phyloP scores from a whole-genome alignment of 2,113 vertebrate genomes.

The Callaeas wilsoni region DNA sequence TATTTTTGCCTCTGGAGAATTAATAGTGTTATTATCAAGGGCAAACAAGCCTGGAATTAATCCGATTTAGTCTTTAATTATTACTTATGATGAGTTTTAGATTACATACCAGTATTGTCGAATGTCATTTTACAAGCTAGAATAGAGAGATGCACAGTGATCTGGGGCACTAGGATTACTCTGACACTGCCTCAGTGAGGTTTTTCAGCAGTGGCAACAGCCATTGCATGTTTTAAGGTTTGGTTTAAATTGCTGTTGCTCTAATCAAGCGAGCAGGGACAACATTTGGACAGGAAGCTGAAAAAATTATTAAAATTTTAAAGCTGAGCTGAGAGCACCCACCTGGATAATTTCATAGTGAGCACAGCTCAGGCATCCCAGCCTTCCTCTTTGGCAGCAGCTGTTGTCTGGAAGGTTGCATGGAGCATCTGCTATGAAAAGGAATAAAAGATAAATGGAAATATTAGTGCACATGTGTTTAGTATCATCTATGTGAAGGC shows the following conservation, averaged over 20 bases:
- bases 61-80: conserved; percentile 47
- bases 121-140: neutral
- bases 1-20: neutral
- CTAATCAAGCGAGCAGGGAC: neutral
- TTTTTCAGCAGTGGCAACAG: neutral
- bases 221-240: neutral
- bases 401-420: neutral
- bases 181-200: neutral
- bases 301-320: neutral
- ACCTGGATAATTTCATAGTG: neutral
- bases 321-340: neutral
- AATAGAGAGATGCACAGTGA: neutral
- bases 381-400: neutral
- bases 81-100: neutral
- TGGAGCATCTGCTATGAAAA: neutral
- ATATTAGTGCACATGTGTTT: neutral
- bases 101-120: neutral
- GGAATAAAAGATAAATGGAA: neutral
- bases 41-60: conserved; percentile 15
- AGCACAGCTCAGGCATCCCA: neutral
- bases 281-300: neutral
- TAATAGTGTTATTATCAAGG: neutral
- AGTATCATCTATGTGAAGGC: neutral
- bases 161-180: neutral
- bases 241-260: neutral